A percentile compares a stretch with the other conserved stretches of the same genome.
These are phyloP conservation scores for Hypsopygia costalis DNA, from an alignment of 2,888 invertebrate species.

Conservation along the genomic window DNA sequence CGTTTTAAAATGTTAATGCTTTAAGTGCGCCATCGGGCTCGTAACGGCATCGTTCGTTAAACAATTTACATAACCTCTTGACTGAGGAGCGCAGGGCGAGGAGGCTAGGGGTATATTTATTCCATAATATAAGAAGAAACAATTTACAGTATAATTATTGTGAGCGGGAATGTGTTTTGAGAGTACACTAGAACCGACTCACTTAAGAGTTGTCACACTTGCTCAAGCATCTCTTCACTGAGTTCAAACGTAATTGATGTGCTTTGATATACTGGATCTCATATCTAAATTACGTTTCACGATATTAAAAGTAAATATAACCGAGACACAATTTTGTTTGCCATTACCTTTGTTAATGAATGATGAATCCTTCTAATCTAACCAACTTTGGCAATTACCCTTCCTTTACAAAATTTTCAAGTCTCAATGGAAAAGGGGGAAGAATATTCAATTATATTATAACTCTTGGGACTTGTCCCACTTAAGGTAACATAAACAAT, in stretches of 20 bases:
- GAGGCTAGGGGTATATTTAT: conserved; percentile 13
- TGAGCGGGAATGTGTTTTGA: neutral
- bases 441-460: conserved; percentile 8
- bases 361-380: conserved; percentile 3
- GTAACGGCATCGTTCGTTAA: conserved; percentile 57
- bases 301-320: neutral
- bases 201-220: neutral
- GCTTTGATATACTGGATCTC: neutral
- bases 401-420: conserved; percentile 5
- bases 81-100: conserved; percentile 20
- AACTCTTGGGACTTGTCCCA: neutral
- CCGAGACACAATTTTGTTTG: neutral
- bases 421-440: conserved; percentile 7
- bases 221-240: neutral
- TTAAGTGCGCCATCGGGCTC: conserved; percentile 58
- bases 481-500: conserved; percentile 8
- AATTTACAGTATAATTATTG: conserved; percentile 24
- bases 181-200: neutral
- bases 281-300: neutral
- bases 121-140: conserved; percentile 21
- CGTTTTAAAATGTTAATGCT: conserved; percentile 67
- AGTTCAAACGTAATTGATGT: neutral
- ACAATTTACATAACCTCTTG: conserved; percentile 66
- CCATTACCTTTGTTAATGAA: conserved; percentile 8
- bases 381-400: conserved; percentile 8